Base-by-base conservation (phyloP, 2,888 invertebrate genomes). In the Apotomis turbidana region DNA sequence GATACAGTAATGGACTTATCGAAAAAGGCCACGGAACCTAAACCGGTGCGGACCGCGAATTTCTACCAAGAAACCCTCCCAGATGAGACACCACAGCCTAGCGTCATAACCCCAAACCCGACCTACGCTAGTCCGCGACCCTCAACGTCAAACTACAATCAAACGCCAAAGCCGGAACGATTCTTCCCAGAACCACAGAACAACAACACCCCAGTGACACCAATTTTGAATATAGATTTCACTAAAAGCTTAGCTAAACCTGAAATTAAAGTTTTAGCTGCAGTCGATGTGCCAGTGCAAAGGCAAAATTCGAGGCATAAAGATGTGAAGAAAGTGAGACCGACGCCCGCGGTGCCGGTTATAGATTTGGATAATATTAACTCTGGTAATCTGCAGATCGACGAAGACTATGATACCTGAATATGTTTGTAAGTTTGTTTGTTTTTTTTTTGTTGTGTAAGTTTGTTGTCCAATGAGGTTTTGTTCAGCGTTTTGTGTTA, bases 381-480 rank as follows among this genome's bases (percentile, higher is more conserved):
- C 78, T 88, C 91, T 62, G 91, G 90, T 6, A 89, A 92, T 75
- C 80, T 93, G 77, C 90, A 93, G 78, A 91, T 93, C 62, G 94
- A 94, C 69, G 94, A 94, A 82, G 94, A 94, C 86, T 94, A 94
- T 79, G 94, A 94, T 90, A 93, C 93, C 86, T 94, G 91, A 94
- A 81, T 88, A 77, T 73, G 77, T 83, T 81, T 78, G 76, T 81
- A 82, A 82, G 82, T 84, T 81, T 82, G 79, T 85, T 82, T 81
- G 78, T 81, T 82, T 81, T 81, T 81, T 77, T 79, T 77, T 78
- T 84, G 81, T 80, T 77, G 73, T 68, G 73, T 71, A 68, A 74
- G 63, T 75, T 71, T 77, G 79, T 78, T 80, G 77, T 79, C 77
- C 79, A 75, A 79, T 76, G 52, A 36, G 55, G 60, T 13, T 13